Evolutionary conservation across 1,140 invertebrate species (phyloP).

Genomic region (Mylabris phalerata): DNA sequence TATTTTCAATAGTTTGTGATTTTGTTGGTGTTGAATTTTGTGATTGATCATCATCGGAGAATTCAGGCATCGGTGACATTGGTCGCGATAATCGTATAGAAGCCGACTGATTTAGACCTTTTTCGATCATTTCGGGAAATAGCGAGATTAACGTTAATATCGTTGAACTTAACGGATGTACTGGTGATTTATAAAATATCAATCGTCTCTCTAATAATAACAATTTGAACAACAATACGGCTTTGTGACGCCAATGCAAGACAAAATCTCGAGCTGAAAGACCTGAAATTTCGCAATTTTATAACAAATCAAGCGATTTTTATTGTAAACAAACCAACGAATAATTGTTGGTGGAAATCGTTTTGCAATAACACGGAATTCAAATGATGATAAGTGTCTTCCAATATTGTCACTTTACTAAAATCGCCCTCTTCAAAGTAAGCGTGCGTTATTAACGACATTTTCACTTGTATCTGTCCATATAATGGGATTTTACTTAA

Average conservation of each 20-base stretch:
- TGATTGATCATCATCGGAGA: constrained; percentile 45
- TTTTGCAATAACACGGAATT: constrained; percentile 76
- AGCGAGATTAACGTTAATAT: constrained; percentile 86
- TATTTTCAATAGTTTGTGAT: constrained; percentile 9
- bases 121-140: constrained; percentile 83
- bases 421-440: constrained; percentile 96
- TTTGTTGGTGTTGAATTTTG: constrained; percentile 33
- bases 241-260: constrained; percentile 84
- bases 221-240: constrained; percentile 88
- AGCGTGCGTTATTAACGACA: constrained; percentile 91
- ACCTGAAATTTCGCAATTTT: constrained; percentile 49
- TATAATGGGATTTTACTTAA: constrained; percentile 83
- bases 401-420: constrained; percentile 79
- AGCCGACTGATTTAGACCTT: constrained; percentile 77
- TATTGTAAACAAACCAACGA: constrained; percentile 59
- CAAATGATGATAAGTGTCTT: constrained; percentile 89
- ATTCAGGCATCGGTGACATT: constrained; percentile 70
- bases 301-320: background rate
- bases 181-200: constrained; percentile 89
- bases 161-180: constrained; percentile 78
- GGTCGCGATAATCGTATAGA: constrained; percentile 69
- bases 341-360: constrained; percentile 63
- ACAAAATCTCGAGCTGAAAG: constrained; percentile 75
- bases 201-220: constrained; percentile 84
- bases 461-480: constrained; percentile 90